Conservation (phyloP, 2,113 vertebrate genomes). For the Pica pica region DNA sequence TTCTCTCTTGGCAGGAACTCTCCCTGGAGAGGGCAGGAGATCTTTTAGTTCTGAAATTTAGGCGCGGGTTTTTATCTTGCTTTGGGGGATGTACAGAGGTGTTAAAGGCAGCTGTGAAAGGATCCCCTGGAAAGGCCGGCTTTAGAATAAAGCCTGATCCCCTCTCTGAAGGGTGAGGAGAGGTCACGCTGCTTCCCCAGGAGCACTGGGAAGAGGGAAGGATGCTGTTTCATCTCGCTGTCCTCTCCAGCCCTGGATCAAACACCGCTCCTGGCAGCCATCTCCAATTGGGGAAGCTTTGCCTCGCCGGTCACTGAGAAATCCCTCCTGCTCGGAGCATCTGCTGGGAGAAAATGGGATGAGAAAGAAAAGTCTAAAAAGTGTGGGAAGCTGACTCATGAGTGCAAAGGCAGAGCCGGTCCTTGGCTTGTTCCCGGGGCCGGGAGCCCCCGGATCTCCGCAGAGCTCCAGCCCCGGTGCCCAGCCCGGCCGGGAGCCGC, state of each 20-base stretch:
- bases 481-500: neutral
- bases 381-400: neutral
- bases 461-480: neutral
- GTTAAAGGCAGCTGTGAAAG: neutral
- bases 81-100: neutral
- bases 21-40: neutral
- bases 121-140: neutral
- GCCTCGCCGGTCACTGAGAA: neutral
- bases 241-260: neutral
- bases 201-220: neutral
- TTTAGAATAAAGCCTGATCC: neutral
- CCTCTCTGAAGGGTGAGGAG: neutral
- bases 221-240: neutral
- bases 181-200: neutral
- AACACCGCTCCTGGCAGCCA: fast-evolving
- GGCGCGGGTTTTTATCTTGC: neutral
- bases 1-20: neutral
- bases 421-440: fast-evolving
- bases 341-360: neutral
- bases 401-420: neutral
- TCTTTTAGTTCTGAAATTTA: neutral
- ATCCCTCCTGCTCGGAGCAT: neutral
- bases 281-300: neutral
- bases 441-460: fast-evolving
- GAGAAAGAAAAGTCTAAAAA: fast-evolving